Percentiles rank a stretch among this genome's conserved stretches.
Conservation (phyloP, 2,888 invertebrate species). For the Erebia epiphron region DNA sequence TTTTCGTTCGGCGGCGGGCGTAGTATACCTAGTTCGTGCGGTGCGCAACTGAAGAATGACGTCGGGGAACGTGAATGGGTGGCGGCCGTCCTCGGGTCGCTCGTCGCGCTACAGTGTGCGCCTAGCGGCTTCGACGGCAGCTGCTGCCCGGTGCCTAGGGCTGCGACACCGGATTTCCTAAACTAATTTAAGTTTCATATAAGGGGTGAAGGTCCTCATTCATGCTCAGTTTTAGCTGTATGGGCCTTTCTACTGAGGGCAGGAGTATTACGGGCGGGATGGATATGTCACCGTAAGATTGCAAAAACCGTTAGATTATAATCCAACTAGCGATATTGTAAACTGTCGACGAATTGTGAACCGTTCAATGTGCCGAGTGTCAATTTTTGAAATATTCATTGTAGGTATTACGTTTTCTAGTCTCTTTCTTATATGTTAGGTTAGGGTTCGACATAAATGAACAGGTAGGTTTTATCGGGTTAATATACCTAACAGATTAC, state of each 20-base stretch:
- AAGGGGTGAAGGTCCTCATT: not conserved
- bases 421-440: too few species aligned
- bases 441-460: too few species aligned
- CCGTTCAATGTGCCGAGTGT: too few species aligned
- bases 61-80: constrained; percentile 46
- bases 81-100: constrained; percentile 42
- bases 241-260: not conserved
- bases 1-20: constrained; percentile 64
- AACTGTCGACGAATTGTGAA: too few species aligned
- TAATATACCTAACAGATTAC: too few species aligned
- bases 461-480: too few species aligned
- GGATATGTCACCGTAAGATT: too few species aligned
- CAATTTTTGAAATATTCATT: too few species aligned
- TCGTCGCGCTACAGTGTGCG: constrained; percentile 41
- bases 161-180: constrained; percentile 8
- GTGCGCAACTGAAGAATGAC: constrained; percentile 66
- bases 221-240: not conserved
- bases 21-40: constrained; percentile 65
- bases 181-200: not conserved
- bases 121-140: constrained; percentile 33
- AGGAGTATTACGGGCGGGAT: too few species aligned
- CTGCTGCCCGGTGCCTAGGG: constrained; percentile 28
- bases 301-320: too few species aligned
- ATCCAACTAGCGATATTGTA: too few species aligned
- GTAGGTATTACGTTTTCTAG: too few species aligned